A percentile compares a stretch with the other conserved stretches of the same genome.
Evolutionary conservation across 2,797 vertebrate genomes (phyloP).

Genomic region (Lutjanus campechanus): DNA sequence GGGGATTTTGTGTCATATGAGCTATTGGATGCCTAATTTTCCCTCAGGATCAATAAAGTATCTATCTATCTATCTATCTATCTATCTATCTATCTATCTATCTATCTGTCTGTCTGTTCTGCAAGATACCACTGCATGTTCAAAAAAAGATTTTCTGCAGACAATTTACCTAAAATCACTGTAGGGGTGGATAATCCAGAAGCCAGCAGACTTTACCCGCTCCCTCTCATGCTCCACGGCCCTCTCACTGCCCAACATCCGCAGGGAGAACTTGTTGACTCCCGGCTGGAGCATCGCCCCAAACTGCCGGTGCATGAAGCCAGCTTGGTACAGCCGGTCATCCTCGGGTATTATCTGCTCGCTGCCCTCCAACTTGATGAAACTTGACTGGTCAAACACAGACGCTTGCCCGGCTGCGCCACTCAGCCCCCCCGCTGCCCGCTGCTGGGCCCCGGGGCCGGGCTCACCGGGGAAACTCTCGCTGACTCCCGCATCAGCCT

Average conservation of each 20-base stretch:
- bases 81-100: too few relatives aligned
- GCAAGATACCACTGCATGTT: neutral
- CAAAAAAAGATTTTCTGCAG: conserved; percentile 17
- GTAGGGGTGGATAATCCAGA: conserved; percentile 99
- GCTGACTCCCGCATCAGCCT: conserved; percentile 82
- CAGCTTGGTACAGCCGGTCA: conserved; percentile 91
- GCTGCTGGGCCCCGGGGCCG: conserved; percentile 76
- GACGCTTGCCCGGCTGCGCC: conserved; percentile 79
- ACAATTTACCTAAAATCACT: conserved; percentile 97
- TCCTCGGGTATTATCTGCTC: conserved; percentile 93
- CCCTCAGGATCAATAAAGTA: too few relatives aligned
- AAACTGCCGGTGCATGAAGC: conserved; percentile 98
- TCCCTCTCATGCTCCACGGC: conserved; percentile 98
- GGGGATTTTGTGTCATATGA: too few relatives aligned
- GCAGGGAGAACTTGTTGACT: conserved; percentile 99
- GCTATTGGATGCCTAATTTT: too few relatives aligned
- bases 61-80: too few relatives aligned
- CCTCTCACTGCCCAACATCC: conserved; percentile 99
- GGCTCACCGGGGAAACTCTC: conserved; percentile 83
- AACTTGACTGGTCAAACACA: conserved; percentile 86
- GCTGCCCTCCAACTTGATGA: conserved; percentile 91
- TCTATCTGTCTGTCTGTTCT: too few relatives aligned
- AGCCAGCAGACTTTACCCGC: conserved; percentile 96
- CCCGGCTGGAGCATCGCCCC: conserved; percentile 97
- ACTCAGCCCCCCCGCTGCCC: conserved; percentile 59